phyloP scores from a whole-genome alignment of 2,797 vertebrate species.

The Phoeniculus purpureus region DNA sequence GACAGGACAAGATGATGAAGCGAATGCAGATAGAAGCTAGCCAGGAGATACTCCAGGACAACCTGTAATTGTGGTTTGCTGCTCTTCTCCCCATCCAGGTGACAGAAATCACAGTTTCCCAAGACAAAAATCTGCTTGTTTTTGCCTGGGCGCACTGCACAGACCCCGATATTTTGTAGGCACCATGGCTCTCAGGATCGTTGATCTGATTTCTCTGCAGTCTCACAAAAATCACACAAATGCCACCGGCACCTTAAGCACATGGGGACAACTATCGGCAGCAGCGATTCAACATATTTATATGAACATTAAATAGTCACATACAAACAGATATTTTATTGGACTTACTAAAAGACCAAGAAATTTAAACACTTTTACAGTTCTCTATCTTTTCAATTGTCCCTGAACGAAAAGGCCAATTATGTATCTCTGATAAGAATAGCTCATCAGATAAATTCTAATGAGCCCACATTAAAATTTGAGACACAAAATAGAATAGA shows the following conservation, averaged over 20 bases:
- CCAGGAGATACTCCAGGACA: neutral
- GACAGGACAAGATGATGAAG: neutral
- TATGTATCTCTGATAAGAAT: constrained; percentile 33
- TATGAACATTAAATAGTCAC: constrained; percentile 5
- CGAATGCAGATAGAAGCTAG: neutral
- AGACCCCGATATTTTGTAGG: neutral
- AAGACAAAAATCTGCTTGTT: neutral
- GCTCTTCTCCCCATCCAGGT: neutral
- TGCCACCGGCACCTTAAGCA: neutral
- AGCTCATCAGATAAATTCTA: constrained; percentile 53
- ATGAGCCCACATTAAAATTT: constrained; percentile 30
- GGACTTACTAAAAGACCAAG: neutral
- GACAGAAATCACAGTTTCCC: neutral
- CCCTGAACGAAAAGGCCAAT: constrained; percentile 22
- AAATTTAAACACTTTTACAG: neutral
- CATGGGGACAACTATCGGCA: neutral
- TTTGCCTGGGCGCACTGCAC: neutral
- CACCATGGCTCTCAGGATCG: neutral
- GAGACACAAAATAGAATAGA: constrained; percentile 31
- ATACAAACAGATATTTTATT: neutral
- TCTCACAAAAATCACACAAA: neutral
- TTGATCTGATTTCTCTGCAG: neutral
- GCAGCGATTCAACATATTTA: neutral
- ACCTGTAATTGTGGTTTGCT: neutral
- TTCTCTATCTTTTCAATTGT: constrained; percentile 2